Base-by-base conservation (phyloP, 1,140 invertebrate genomes). In the Brachionus asplanchnoidis region DNA sequence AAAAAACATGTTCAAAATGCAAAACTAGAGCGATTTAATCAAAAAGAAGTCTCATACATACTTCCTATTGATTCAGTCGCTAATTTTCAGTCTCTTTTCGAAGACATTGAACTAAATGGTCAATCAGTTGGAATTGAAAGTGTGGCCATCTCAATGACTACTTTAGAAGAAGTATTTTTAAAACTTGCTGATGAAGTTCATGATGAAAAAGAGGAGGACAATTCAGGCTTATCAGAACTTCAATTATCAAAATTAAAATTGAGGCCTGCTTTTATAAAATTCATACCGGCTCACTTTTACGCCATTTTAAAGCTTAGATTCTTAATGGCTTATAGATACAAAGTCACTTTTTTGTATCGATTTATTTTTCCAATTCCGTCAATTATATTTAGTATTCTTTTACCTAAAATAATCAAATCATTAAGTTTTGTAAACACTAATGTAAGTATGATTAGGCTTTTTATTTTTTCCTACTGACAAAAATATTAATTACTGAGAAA, bases 121-220 rank as follows among this genome's bases (percentile, higher is more conserved):
- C 87, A 88, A 0, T 86, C 91, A 42, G 87, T 95, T 4, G 93
- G 92, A 0, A 92, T 96, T 65, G 90, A 92, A 26, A 93, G 93
- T 23, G 94, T 94, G 85, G 94, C 94, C 1, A 92, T 95, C 0
- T 93, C 94, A 0, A 92, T 94, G 3, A 94, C 94, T 8, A 95
- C 94, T 0, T 91, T 96, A 87, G 95, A 96, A 88, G 94, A 95
- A 90, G 94, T 96, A 7, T 95, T 95, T 87, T 87, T 95, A 20
- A 94, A 93, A n/a, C 53, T 82, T 23, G 79, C 53, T 26, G 53
- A 82, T n/a, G 78, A 56, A 50, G 46, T 26, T 36, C 44, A 75
- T 42, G 32, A 75, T 26, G 70, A 75, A 20, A 14, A 40, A 42
- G 17, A 40, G 2, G 68, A 70, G 32, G 17, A 14, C 8, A 23